A percentile compares a stretch with the other conserved stretches of the same genome.
Conservation (phyloP, 2,113 vertebrate genomes). For the Opisthocomus hoazin region DNA sequence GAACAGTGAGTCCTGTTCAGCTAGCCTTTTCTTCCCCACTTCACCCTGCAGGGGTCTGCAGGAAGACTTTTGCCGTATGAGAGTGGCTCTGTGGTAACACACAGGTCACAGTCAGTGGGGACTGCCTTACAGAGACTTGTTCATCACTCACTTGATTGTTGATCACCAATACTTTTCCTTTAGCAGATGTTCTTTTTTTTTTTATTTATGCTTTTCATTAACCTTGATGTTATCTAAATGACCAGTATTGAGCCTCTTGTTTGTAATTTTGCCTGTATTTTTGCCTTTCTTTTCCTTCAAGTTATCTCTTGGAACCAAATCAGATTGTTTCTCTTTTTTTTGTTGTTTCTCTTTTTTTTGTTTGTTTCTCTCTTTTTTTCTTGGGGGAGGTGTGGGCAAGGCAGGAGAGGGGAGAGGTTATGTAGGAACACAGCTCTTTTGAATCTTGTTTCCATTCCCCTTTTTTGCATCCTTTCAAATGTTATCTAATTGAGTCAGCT, state of each 20-base stretch:
- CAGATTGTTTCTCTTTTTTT: background rate
- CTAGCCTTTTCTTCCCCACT: background rate
- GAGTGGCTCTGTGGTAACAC: background rate
- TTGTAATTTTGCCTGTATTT: conserved; percentile 1
- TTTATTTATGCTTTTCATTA: background rate
- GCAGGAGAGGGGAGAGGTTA: background rate
- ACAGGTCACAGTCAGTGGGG: background rate
- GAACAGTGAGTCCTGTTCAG: conserved; percentile 87
- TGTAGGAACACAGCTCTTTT: background rate
- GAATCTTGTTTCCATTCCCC: background rate
- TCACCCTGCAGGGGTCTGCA: background rate
- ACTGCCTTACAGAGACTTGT: background rate
- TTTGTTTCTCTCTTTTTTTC: background rate
- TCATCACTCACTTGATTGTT: background rate
- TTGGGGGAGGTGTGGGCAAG: accelerated
- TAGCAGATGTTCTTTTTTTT: background rate
- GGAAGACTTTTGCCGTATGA: background rate
- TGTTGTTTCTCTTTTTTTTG: background rate
- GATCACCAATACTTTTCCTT: background rate
- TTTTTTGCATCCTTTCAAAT: background rate
- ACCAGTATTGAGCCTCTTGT: background rate
- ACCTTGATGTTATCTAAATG: background rate
- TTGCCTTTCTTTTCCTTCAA: background rate
- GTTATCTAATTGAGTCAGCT: background rate
- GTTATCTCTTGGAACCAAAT: background rate